phyloP scores from a whole-genome alignment of 2,113 vertebrate species.

The Progne subis region DNA sequence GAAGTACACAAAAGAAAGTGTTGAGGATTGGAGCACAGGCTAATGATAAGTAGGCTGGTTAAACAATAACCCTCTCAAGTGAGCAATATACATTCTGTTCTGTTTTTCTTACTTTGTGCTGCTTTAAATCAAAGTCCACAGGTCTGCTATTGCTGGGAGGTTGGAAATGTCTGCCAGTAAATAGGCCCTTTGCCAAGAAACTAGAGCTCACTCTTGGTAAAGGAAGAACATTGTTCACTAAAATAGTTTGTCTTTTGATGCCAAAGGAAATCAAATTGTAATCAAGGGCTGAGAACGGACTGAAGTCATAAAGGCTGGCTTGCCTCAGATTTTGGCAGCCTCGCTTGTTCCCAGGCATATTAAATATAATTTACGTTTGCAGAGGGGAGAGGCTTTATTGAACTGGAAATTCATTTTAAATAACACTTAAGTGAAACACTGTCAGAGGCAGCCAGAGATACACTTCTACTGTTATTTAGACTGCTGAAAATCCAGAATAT shows the following conservation, averaged over 20 bases:
- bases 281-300: conserved; percentile 82
- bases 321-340: conserved; percentile 79
- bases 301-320: conserved; percentile 85
- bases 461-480: conserved; percentile 18
- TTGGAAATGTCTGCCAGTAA: conserved; percentile 66
- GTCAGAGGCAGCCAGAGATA: not conserved
- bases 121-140: conserved; percentile 48
- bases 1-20: conserved; percentile 52
- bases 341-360: conserved; percentile 79
- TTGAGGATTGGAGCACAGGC: conserved; percentile 34
- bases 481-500: not conserved
- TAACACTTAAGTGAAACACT: conserved; percentile 55
- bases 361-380: conserved; percentile 78
- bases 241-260: conserved; percentile 90
- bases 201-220: conserved; percentile 73
- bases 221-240: conserved; percentile 93
- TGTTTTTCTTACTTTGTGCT: conserved; percentile 46
- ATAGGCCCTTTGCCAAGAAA: conserved; percentile 70
- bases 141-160: conserved; percentile 56
- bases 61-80: conserved; percentile 39
- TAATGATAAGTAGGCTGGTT: not conserved
- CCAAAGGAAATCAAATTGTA: conserved; percentile 89
- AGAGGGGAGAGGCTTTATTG: conserved; percentile 71
- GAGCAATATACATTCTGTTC: conserved; percentile 53
- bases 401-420: conserved; percentile 75